A percentile compares a stretch with the other conserved stretches of the same genome.
Conservation (phyloP, 2,888 invertebrate species). For the Antheraea yamamai region DNA sequence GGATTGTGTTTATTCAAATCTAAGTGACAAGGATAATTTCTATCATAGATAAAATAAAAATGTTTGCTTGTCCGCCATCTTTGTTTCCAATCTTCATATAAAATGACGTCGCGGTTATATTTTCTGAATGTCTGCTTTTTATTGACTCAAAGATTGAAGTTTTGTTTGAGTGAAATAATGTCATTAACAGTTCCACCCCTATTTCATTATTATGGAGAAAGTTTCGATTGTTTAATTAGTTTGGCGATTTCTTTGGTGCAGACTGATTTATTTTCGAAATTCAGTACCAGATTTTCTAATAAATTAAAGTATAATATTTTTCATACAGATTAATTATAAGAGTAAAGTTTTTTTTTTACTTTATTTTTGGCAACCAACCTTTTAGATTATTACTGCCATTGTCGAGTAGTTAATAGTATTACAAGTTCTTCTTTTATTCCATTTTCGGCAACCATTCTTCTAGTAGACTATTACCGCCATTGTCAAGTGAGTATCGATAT, state of each 20-base stretch:
- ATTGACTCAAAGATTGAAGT: slow-evolving; percentile 39
- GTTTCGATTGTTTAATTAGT: slow-evolving; percentile 31
- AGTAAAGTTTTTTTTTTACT: too few relatives aligned
- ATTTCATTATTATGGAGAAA: slow-evolving; percentile 37
- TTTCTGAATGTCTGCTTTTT: slow-evolving; percentile 35
- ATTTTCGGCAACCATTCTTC: too few relatives aligned
- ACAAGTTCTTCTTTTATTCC: too few relatives aligned
- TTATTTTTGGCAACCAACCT: too few relatives aligned
- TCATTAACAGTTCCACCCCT: slow-evolving; percentile 17
- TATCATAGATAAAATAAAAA: slow-evolving; percentile 7
- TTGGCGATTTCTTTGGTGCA: slow-evolving; percentile 13
- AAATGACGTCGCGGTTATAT: slow-evolving; percentile 24
- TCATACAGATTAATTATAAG: not conserved
- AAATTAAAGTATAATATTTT: not conserved
- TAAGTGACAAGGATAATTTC: not conserved
- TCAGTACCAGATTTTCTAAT: not conserved
- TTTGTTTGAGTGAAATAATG: slow-evolving; percentile 27
- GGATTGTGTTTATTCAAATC: too few relatives aligned
- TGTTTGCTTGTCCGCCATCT: not conserved
- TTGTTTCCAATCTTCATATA: slow-evolving; percentile 18
- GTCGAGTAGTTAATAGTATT: too few relatives aligned
- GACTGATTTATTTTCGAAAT: slow-evolving; percentile 17
- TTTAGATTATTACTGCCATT: too few relatives aligned
- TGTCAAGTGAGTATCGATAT: too few relatives aligned
- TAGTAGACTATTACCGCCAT: too few relatives aligned